These are phyloP conservation scores for Thalassarche chlororhynchos DNA, from an alignment of 2,113 vertebrate genomes.

Conservation along the genomic window DNA sequence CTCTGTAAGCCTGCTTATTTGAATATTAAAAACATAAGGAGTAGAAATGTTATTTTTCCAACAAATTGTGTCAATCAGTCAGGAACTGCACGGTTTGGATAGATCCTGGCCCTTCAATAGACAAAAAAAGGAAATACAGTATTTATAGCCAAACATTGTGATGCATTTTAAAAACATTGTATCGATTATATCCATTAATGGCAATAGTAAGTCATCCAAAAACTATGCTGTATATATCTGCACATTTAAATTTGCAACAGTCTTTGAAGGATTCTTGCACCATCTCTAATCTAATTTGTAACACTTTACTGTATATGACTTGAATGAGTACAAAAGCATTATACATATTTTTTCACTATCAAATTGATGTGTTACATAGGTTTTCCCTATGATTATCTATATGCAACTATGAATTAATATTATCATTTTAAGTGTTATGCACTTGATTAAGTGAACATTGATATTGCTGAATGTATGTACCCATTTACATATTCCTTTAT, in stretches of 20 bases:
- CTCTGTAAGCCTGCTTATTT: background rate
- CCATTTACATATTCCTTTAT: background rate
- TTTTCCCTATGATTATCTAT: background rate
- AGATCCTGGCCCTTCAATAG: background rate
- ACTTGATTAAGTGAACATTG: background rate
- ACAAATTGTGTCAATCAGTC: background rate
- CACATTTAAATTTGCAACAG: background rate
- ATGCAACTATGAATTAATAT: background rate
- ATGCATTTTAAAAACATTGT: background rate
- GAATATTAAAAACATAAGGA: background rate
- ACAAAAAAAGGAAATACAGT: background rate
- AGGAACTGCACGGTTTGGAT: background rate
- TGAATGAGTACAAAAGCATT: background rate
- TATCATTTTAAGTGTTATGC: background rate
- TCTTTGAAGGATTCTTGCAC: background rate
- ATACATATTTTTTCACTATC: background rate
- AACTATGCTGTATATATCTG: background rate
- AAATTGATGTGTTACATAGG: background rate
- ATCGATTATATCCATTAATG: background rate
- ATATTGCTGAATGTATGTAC: background rate
- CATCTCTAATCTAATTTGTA: background rate
- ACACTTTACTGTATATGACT: background rate
- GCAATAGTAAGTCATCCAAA: background rate
- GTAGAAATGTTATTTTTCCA: background rate
- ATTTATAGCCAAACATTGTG: background rate